phyloP scores from a whole-genome alignment of 2,113 vertebrate species.

The Carollia perspicillata region DNA sequence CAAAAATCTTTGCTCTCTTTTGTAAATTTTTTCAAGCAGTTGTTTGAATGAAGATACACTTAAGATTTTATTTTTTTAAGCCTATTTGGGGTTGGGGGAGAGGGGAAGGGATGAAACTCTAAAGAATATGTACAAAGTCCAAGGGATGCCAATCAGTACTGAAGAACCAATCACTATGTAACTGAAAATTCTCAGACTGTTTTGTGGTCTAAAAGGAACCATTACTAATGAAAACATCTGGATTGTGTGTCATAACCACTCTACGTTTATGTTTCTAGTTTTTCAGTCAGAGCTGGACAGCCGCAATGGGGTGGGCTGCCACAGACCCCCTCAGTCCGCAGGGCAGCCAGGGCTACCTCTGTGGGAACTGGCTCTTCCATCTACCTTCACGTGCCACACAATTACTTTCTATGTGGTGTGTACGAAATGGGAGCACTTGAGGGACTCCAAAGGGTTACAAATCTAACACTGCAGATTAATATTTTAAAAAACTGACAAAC shows the following conservation, averaged over 20 bases:
- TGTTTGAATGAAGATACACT: neutral
- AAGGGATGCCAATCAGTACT: neutral
- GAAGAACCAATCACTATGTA: neutral
- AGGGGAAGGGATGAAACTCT: neutral
- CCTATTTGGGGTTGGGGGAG: neutral
- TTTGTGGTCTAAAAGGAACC: neutral
- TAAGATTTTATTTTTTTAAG: neutral
- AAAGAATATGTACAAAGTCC: neutral
- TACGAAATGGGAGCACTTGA: neutral
- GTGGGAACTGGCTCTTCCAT: neutral
- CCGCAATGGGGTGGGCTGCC: neutral
- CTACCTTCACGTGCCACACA: neutral
- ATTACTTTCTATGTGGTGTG: neutral
- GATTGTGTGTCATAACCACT: neutral
- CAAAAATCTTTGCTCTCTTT: neutral
- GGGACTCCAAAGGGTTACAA: neutral
- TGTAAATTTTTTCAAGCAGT: neutral
- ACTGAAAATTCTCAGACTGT: neutral
- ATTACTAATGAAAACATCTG: neutral
- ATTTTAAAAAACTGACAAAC: neutral
- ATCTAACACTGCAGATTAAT: neutral
- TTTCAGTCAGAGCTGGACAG: neutral
- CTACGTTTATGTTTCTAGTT: neutral
- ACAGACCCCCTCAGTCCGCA: neutral
- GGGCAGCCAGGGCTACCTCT: neutral